Evolutionary conservation across 2,113 vertebrate genomes (phyloP), one percentile per base, ranked within the genome.

Genomic region (Poeciliopsis occidentalis): DNA sequence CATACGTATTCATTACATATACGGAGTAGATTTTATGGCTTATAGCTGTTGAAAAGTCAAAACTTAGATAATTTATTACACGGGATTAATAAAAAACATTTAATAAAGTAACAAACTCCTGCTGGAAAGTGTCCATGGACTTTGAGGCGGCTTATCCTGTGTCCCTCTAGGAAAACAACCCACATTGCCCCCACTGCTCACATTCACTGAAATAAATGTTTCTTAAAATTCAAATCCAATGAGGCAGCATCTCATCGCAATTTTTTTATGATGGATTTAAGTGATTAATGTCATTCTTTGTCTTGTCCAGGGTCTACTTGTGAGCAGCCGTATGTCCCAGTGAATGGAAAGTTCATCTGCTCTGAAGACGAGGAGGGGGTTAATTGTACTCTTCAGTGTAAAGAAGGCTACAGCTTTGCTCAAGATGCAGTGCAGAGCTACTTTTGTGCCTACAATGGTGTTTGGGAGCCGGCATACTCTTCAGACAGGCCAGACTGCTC

Each of bases 401-500:
- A 93, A 72, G 95, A 96, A 0, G 97, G 97, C 57, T 99, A 97
- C 82, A 97, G 96, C 85, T 93, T 99, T 84, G 95, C 97, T 78
- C 96, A 97, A 86, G 94, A 96, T 15, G 94, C 96, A 1, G 94
- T 91, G 75, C 95, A 96, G 86, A 97, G 94, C 67, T 98, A 98
- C 85, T 95, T 95, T 63, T 99, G 98, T 78, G 90, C 96, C 30
- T 95, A 95, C 82, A 92, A 98, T 70, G 97, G 97, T 4, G 34
- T 97, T 71, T 99, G 98, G 98, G 94, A 93, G 41, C 97, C 97
- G 0, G 92, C 96, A 0, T 95, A 93, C 80, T 94, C 95, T 39
- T 82, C 96, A 12, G 94, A 96, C 63, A 95, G 96, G 93, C 96
- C 97, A 7, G 96, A 97, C 81, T 99, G 98, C 87, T 98, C 98